A percentile compares a stretch with the other conserved stretches of the same genome.
phyloP scores from a whole-genome alignment of 2,113 vertebrate species.

The Hylia prasina region DNA sequence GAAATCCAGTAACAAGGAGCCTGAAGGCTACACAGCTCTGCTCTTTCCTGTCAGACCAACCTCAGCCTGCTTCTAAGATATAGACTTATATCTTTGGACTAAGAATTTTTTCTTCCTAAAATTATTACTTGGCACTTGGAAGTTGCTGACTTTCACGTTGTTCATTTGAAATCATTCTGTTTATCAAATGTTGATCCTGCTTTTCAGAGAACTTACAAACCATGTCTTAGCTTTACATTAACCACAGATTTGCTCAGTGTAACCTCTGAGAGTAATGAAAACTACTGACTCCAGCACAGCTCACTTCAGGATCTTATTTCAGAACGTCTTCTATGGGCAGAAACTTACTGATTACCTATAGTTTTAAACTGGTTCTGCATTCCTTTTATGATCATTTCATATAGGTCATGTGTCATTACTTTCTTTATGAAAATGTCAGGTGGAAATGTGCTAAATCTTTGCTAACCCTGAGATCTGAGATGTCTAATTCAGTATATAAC shows the following conservation, averaged over 20 bases:
- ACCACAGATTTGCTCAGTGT: not conserved
- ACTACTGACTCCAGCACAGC: not conserved
- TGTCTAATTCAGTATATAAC: not conserved
- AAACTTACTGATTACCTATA: not conserved
- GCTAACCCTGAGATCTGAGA: not conserved
- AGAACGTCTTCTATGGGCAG: not conserved
- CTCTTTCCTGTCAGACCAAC: not conserved
- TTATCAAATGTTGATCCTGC: not conserved
- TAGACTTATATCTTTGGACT: not conserved
- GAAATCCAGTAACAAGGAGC: not conserved
- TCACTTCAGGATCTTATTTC: not conserved
- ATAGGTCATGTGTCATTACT: not conserved
- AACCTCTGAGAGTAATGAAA: not conserved
- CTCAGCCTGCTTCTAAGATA: not conserved
- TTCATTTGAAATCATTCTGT: not conserved
- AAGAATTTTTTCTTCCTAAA: not conserved
- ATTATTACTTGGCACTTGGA: not conserved
- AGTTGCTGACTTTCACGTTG: not conserved
- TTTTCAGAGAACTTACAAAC: not conserved
- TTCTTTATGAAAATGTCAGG: not conserved
- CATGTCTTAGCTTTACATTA: not conserved
- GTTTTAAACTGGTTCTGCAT: not conserved
- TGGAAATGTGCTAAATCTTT: not conserved
- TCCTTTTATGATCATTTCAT: not conserved
- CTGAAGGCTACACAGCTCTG: not conserved